A percentile compares a stretch with the other conserved stretches of the same genome.
phyloP scores from a whole-genome alignment of 1,140 invertebrate genomes.

The Temnothorax longispinosus region DNA sequence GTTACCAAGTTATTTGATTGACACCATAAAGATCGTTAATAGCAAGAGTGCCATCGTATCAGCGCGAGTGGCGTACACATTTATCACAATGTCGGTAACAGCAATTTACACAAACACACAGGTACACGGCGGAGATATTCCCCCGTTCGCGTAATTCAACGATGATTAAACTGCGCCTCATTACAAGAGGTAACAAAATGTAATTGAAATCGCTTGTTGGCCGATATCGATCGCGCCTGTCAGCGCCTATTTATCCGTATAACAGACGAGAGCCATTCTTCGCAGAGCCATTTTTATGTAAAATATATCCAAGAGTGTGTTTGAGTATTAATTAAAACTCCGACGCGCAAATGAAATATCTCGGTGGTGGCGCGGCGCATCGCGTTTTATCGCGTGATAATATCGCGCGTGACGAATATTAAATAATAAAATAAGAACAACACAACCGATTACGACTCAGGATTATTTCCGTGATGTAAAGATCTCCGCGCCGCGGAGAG shows the following conservation, averaged over 20 bases:
- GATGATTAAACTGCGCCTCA: slow-evolving; percentile 62
- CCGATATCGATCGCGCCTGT: slow-evolving; percentile 52
- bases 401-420: slow-evolving; percentile 10
- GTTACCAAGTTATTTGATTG: slow-evolving; percentile 61
- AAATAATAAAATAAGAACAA: slow-evolving; percentile 42
- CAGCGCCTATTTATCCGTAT: slow-evolving; percentile 45
- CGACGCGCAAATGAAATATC: slow-evolving; percentile 18
- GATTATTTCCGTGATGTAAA: slow-evolving; percentile 42
- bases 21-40: slow-evolving; percentile 62
- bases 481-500: not conserved
- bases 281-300: slow-evolving; percentile 36
- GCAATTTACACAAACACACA: slow-evolving; percentile 55
- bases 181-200: slow-evolving; percentile 62
- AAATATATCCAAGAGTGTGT: slow-evolving; percentile 51
- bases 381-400: slow-evolving; percentile 22
- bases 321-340: slow-evolving; percentile 54
- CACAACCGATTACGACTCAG: slow-evolving; percentile 40
- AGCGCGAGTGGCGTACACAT: slow-evolving; percentile 52
- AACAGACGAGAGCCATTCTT: slow-evolving; percentile 39
- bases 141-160: slow-evolving; percentile 50
- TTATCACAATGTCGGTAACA: slow-evolving; percentile 62
- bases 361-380: not conserved
- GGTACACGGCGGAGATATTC: not conserved
- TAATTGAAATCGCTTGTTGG: slow-evolving; percentile 57
- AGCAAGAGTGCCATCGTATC: slow-evolving; percentile 59